Conservation (phyloP, 2,113 vertebrate species). For the Machaerirhynchus nigripectus region DNA sequence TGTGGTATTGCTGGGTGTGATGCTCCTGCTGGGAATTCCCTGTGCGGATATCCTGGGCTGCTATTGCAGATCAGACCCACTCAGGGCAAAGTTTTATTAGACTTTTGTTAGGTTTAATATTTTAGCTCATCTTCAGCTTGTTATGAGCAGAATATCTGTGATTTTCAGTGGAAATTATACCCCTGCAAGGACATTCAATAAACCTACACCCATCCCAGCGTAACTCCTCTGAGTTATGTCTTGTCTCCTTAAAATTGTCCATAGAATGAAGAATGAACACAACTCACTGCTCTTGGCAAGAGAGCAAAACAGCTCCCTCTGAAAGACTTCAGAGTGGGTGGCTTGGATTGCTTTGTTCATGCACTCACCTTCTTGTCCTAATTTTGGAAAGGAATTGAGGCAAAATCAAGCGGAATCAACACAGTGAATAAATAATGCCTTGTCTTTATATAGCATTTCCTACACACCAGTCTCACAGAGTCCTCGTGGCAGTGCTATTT, state of each 20-base stretch:
- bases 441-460: background rate
- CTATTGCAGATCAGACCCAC: background rate
- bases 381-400: background rate
- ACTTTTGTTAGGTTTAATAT: background rate
- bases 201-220: background rate
- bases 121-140: background rate
- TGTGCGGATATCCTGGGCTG: background rate
- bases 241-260: background rate
- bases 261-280: background rate
- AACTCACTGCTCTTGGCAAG: background rate
- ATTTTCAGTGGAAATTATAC: background rate
- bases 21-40: background rate
- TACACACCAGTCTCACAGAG: background rate
- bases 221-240: background rate
- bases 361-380: background rate
- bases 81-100: background rate
- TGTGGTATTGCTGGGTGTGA: background rate
- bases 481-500: background rate
- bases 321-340: background rate
- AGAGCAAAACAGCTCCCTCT: background rate
- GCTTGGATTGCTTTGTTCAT: background rate
- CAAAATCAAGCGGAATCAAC: background rate
- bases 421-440: slow-evolving; percentile 44
- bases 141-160: background rate
- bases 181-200: background rate